phyloP scores from a whole-genome alignment of 2,888 invertebrate genomes.

The Lasioglossum lativentre region DNA sequence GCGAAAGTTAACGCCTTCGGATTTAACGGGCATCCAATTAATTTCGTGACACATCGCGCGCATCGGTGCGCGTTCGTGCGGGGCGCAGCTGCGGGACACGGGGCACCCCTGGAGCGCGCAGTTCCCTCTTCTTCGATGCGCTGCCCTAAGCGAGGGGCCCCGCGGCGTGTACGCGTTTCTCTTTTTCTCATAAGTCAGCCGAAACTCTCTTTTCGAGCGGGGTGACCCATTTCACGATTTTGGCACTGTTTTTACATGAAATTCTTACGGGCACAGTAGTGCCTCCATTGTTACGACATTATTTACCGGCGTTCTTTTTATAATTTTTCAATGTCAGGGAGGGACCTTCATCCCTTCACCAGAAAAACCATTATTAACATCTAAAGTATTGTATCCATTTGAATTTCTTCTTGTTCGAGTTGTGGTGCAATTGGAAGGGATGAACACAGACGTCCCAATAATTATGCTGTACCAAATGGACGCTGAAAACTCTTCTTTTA shows the following conservation, averaged over 20 bases:
- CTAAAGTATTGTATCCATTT: too few relatives aligned
- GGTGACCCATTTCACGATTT: neutral
- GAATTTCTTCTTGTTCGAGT: too few relatives aligned
- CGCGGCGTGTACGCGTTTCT: constrained; percentile 17
- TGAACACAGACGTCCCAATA: too few relatives aligned
- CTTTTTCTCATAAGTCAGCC: neutral
- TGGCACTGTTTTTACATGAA: neutral
- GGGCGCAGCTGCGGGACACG: constrained; percentile 58
- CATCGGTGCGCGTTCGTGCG: constrained; percentile 53
- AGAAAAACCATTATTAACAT: too few relatives aligned
- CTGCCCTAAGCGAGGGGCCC: constrained; percentile 1
- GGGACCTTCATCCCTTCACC: too few relatives aligned
- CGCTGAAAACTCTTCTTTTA: too few relatives aligned
- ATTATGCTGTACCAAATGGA: too few relatives aligned
- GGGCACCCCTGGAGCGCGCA: constrained; percentile 66
- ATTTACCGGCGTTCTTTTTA: too few relatives aligned
- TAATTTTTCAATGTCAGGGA: too few relatives aligned
- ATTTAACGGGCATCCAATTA: constrained; percentile 73
- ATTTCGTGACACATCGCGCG: constrained; percentile 68
- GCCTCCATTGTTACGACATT: neutral
- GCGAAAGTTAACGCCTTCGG: constrained; percentile 68
- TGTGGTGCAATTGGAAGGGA: too few relatives aligned
- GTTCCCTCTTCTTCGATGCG: constrained; percentile 50
- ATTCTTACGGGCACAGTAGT: neutral
- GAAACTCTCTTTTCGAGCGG: neutral